These are phyloP conservation scores for Oriolus oriolus DNA, from an alignment of 2,113 vertebrate genomes.

Conservation along the genomic window DNA sequence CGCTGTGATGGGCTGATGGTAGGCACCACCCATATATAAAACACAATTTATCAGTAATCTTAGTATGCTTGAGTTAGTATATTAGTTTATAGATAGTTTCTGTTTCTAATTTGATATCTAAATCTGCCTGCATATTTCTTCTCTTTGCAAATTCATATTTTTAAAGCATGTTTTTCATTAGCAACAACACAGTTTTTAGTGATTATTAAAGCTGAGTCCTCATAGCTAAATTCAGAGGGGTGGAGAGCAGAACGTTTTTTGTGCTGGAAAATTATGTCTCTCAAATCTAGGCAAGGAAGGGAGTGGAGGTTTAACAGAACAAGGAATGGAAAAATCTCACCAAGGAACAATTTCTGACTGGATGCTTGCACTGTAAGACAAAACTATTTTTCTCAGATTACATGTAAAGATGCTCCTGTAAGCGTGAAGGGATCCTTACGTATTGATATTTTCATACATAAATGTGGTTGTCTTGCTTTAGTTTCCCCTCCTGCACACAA, in stretches of 20 bases:
- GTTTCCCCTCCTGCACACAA: background rate
- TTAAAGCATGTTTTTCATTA: background rate
- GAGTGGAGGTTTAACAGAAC: background rate
- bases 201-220: background rate
- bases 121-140: background rate
- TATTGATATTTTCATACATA: background rate
- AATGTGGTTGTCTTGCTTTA: background rate
- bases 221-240: background rate
- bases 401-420: background rate
- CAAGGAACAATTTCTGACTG: background rate
- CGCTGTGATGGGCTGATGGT: background rate
- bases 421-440: background rate
- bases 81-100: background rate
- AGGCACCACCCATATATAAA: background rate
- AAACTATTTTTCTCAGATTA: background rate
- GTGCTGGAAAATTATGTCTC: background rate
- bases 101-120: background rate
- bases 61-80: background rate
- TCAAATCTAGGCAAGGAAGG: background rate
- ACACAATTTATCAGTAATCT: background rate
- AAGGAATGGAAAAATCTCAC: background rate
- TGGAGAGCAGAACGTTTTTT: background rate
- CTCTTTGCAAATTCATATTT: background rate
- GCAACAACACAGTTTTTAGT: background rate
- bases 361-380: background rate